Conservation (phyloP, 2,797 vertebrate species). For the Sebastes aleutianus region DNA sequence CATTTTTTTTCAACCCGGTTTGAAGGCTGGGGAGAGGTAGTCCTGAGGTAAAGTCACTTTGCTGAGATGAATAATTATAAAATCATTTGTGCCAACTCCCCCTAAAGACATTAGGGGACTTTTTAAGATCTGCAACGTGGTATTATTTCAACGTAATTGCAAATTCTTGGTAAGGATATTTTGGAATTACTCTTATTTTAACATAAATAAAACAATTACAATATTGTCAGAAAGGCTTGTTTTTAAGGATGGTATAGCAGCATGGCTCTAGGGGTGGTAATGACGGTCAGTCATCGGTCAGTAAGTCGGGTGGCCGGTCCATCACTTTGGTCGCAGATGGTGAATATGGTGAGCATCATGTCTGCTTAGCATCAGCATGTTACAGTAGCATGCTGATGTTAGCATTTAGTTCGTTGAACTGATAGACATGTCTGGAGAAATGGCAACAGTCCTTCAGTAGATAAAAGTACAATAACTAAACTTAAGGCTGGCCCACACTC, state of each 20-base stretch:
- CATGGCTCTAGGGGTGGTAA: background rate
- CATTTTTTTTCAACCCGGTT: slow-evolving; percentile 21
- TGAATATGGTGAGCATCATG: background rate
- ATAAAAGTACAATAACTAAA: background rate
- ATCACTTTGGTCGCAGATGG: background rate
- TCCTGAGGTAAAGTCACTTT: slow-evolving; percentile 36
- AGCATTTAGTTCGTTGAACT: background rate
- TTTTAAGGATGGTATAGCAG: background rate
- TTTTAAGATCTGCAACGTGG: background rate
- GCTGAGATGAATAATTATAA: slow-evolving; percentile 39
- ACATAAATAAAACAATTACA: background rate
- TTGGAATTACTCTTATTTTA: background rate
- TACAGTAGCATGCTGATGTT: background rate
- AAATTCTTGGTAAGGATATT: background rate
- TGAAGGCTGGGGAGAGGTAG: slow-evolving; percentile 13
- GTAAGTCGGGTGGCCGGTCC: accelerated
- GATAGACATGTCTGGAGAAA: background rate
- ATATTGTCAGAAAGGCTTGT: background rate
- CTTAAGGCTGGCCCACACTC: no score
- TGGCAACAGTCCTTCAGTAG: no score
- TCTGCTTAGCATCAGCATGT: background rate
- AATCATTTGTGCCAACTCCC: slow-evolving; percentile 14
- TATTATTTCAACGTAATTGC: background rate
- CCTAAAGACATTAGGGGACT: slow-evolving; percentile 10
- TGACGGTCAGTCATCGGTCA: background rate